Evolutionary conservation across 1,140 invertebrate species (phyloP).

Genomic region (Drosophila lacertosa): DNA sequence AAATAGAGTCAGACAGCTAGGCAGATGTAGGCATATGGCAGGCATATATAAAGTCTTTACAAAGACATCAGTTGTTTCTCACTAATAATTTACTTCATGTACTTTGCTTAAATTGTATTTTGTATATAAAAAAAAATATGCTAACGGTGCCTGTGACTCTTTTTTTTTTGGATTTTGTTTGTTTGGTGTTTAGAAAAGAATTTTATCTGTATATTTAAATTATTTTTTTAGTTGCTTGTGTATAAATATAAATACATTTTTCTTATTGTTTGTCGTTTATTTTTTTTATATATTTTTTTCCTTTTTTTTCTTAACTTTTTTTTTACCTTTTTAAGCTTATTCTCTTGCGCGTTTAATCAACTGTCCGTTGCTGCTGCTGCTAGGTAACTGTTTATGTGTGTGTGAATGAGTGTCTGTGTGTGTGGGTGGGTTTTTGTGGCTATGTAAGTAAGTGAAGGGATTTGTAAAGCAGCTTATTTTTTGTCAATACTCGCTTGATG

Average conservation of each 20-base stretch:
- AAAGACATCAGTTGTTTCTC: conserved; percentile 78
- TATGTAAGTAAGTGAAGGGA: conserved; percentile 3
- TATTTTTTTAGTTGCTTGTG: conserved; percentile 48
- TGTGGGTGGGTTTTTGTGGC: conserved; percentile 1
- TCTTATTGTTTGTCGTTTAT: conserved; percentile 53
- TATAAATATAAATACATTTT: conserved; percentile 77
- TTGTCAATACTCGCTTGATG: conserved; percentile 45
- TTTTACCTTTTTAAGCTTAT: conserved; percentile 15
- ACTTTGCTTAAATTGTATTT: conserved; percentile 74
- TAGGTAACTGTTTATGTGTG: conserved; percentile 16
- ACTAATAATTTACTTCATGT: conserved; percentile 63
- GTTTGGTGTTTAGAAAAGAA: conserved; percentile 51
- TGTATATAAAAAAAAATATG: conserved; percentile 79
- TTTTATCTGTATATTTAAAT: conserved; percentile 62
- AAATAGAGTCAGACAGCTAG: conserved; percentile 76
- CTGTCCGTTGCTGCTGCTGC: conserved; percentile 32
- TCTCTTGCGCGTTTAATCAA: conserved; percentile 15
- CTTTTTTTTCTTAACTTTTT: not conserved
- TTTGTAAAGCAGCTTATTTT: conserved; percentile 44
- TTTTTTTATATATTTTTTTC: conserved; percentile 22
- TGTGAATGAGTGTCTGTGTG: conserved; percentile 12
- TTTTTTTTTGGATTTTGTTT: conserved; percentile 18
- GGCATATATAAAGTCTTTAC: conserved; percentile 81
- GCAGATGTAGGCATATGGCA: conserved; percentile 82
- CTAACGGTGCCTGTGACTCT: conserved; percentile 74